phyloP scores from a whole-genome alignment of 2,797 vertebrate genomes.

The Philypnodon macrostomus region DNA sequence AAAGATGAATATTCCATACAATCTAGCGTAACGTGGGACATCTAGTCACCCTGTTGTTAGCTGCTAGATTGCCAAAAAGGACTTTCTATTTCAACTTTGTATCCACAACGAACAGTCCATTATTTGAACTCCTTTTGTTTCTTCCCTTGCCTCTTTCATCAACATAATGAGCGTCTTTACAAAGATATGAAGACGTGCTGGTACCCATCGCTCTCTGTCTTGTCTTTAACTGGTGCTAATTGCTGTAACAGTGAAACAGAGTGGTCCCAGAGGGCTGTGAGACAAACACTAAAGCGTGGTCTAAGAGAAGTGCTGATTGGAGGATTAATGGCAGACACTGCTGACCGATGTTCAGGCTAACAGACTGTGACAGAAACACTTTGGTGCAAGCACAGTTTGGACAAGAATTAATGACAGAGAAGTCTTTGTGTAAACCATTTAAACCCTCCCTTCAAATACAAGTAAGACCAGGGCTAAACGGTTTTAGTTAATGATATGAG shows the following conservation, averaged over 20 bases:
- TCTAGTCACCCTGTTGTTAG: too few relatives aligned
- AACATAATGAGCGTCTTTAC: background rate
- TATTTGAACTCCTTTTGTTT: too few relatives aligned
- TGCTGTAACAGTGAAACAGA: conserved; percentile 52
- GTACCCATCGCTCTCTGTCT: conserved; percentile 52
- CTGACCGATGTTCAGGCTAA: conserved; percentile 21
- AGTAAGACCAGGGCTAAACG: too few relatives aligned
- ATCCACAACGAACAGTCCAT: too few relatives aligned
- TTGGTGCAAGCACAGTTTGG: conserved; percentile 2
- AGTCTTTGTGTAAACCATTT: background rate
- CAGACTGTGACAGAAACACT: conserved; percentile 22
- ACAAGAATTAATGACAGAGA: conserved; percentile 9
- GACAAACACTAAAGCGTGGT: background rate
- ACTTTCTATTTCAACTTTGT: too few relatives aligned
- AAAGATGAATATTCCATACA: too few relatives aligned
- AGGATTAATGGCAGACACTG: conserved; percentile 19
- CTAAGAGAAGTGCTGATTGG: conserved; percentile 2
- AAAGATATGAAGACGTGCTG: background rate
- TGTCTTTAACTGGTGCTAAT: conserved; percentile 51
- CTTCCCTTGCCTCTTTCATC: too few relatives aligned
- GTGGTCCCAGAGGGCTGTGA: conserved; percentile 35
- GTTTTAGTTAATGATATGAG: too few relatives aligned
- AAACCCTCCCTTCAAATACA: too few relatives aligned
- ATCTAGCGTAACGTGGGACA: too few relatives aligned
- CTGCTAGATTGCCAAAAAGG: too few relatives aligned